A percentile compares a stretch with the other conserved stretches of the same genome.
These are phyloP conservation scores for Aphaenogaster floridana DNA, from an alignment of 1,140 invertebrate species.

Conservation along the genomic window DNA sequence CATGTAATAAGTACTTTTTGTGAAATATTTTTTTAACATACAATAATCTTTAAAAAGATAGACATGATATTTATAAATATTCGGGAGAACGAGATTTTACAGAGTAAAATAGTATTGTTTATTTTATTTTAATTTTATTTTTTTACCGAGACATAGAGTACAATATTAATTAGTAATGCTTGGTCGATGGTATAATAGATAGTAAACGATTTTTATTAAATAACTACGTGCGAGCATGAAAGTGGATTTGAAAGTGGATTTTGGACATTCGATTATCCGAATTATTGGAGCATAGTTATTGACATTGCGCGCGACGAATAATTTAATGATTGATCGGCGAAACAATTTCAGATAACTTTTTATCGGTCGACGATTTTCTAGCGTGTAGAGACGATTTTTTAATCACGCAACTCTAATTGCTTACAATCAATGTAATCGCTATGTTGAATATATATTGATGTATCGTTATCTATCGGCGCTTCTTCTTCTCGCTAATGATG, in stretches of 20 bases:
- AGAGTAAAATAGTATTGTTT: neutral
- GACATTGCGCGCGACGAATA: neutral
- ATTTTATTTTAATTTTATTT: neutral
- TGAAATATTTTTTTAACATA: neutral
- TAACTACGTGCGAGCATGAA: neutral
- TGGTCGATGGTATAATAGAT: neutral
- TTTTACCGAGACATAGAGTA: neutral
- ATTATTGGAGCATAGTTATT: slow-evolving; percentile 19
- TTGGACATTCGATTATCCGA: slow-evolving; percentile 23
- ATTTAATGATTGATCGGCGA: slow-evolving; percentile 5
- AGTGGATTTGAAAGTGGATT: neutral
- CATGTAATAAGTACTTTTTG: neutral
- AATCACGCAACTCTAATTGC: slow-evolving; percentile 48
- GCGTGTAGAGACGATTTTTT: slow-evolving; percentile 19
- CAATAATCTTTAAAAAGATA: neutral
- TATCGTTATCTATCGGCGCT: neutral
- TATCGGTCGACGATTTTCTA: slow-evolving; percentile 62
- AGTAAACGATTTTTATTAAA: neutral
- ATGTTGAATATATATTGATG: neutral
- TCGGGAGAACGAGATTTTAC: neutral
- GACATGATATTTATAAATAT: neutral
- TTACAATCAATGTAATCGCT: slow-evolving; percentile 35
- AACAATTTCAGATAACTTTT: slow-evolving; percentile 55
- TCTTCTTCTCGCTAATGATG: neutral
- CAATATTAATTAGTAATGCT: neutral